Percentiles rank a stretch among this genome's conserved stretches.
phyloP scores from a whole-genome alignment of 2,888 invertebrate genomes.

The Tenthredo amoena region DNA sequence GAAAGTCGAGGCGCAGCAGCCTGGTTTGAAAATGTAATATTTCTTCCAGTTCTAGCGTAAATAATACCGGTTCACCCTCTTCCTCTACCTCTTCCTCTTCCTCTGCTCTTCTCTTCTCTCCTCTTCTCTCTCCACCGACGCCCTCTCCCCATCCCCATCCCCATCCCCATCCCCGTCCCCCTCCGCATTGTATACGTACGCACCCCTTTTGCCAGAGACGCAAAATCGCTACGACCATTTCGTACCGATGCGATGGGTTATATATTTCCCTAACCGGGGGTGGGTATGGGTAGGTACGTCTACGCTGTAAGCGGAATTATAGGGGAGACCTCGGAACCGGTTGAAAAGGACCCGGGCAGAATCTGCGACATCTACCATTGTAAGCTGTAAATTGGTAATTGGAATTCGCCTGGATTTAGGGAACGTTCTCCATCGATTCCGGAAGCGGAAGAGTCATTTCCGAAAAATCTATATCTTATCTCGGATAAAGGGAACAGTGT shows the following conservation, averaged over 20 bases:
- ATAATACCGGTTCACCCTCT: conserved; percentile 65
- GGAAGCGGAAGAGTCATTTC: no score
- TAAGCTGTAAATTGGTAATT: conserved; percentile 12
- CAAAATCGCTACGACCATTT: conserved; percentile 55
- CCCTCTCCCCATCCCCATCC: background rate
- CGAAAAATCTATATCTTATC: background rate
- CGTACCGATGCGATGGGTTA: conserved; percentile 42
- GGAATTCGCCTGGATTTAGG: background rate
- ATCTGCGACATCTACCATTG: background rate
- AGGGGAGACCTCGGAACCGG: background rate
- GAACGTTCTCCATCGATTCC: background rate
- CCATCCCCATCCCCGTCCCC: background rate
- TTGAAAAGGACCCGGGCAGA: background rate
- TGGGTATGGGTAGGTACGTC: conserved; percentile 21
- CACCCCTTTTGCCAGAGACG: conserved; percentile 28
- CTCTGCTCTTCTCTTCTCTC: background rate
- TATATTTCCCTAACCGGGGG: conserved; percentile 36
- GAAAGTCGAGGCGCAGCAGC: conserved; percentile 37
- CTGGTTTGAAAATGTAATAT: conserved; percentile 73
- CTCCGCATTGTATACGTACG: background rate
- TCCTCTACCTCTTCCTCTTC: background rate
- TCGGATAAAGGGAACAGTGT: no score
- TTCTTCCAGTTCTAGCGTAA: conserved; percentile 70
- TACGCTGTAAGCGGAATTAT: background rate
- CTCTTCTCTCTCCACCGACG: background rate